Conservation (phyloP, 2,888 invertebrate species). For the Acholoe squamosa region DNA sequence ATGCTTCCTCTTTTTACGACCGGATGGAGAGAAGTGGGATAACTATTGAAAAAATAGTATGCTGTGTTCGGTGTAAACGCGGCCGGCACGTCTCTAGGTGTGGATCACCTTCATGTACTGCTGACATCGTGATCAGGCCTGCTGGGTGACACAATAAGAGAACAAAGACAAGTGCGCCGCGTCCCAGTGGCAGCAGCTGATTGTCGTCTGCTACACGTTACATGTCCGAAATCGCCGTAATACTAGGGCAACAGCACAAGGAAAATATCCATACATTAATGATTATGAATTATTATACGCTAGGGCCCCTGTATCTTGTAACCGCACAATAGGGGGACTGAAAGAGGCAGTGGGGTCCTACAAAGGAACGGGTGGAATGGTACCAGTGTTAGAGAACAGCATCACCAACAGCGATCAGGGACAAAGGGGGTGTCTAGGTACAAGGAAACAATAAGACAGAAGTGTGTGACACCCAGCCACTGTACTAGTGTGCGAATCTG, state of each 20-base stretch:
- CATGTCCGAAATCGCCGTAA: background rate
- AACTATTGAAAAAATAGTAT: background rate
- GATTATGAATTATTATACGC: background rate
- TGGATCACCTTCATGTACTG: background rate
- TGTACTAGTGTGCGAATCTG: background rate
- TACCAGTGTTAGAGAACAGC: background rate
- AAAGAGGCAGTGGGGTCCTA: background rate
- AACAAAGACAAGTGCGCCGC: slow-evolving; percentile 34
- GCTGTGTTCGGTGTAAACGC: background rate
- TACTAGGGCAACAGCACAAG: background rate
- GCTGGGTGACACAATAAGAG: slow-evolving; percentile 38
- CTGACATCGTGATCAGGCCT: background rate
- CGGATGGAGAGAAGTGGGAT: slow-evolving; percentile 24
- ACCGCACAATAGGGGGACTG: background rate
- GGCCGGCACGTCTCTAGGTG: slow-evolving; percentile 1
- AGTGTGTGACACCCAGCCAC: background rate
- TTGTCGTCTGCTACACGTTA: slow-evolving; percentile 27
- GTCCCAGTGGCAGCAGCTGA: background rate
- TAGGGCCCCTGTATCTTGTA: background rate
- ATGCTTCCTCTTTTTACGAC: background rate
- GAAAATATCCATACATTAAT: background rate
- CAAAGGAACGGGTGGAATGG: background rate
- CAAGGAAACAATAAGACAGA: slow-evolving; percentile 6
- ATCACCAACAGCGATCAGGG: background rate
- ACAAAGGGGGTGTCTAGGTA: background rate